phyloP scores from a whole-genome alignment of 2,113 vertebrate species.

The Amblyopsis rosae region DNA sequence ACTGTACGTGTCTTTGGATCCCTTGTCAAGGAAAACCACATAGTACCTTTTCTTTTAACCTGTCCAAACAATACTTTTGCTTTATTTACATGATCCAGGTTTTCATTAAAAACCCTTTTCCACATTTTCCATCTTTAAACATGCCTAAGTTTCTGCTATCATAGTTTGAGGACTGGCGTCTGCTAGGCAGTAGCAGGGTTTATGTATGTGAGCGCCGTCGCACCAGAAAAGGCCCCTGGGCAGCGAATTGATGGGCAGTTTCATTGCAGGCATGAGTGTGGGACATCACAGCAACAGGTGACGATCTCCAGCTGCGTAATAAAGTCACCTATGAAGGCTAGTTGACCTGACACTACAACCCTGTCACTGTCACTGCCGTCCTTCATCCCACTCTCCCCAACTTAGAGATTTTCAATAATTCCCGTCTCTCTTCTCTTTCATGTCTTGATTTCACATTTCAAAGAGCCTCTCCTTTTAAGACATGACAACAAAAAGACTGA shows the following conservation, averaged over 20 bases:
- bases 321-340: conserved; percentile 45
- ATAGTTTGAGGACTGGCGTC: not conserved
- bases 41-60: conserved; percentile 3
- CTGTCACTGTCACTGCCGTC: not conserved
- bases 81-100: not conserved
- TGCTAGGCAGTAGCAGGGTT: conserved; percentile 7
- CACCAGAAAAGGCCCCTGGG: conserved; percentile 30
- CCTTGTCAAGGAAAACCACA: not conserved
- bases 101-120: not conserved
- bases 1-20: too few relatives aligned
- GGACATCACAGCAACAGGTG: conserved; percentile 37
- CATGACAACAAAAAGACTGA: not conserved
- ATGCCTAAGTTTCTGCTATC: conserved; percentile 1
- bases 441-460: conserved; percentile 25
- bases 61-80: not conserved
- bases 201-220: conserved; percentile 12
- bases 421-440: conserved; percentile 8
- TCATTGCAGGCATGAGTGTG: conserved; percentile 38
- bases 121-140: not conserved
- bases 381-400: conserved; percentile 6
- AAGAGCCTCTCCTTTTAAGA: conserved; percentile 12
- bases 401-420: conserved; percentile 23
- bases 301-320: conserved; percentile 43
- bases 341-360: conserved; percentile 26
- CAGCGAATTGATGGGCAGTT: conserved; percentile 53